These are phyloP conservation scores for Alloscopus bannaensis DNA, from an alignment of 2,888 invertebrate genomes.

Conservation along the genomic window DNA sequence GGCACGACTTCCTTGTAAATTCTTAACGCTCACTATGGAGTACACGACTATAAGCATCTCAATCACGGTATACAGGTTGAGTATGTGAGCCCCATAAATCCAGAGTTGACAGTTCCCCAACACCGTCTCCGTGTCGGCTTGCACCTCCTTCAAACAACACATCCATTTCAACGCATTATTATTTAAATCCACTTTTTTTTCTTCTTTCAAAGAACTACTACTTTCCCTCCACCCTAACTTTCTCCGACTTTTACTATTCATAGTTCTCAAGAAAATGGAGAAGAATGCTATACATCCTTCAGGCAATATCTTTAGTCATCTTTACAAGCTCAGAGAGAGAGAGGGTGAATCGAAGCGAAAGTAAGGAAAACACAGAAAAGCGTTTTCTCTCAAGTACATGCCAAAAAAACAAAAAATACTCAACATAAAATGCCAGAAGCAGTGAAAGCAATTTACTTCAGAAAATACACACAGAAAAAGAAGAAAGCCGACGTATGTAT, in stretches of 20 bases:
- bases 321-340: background rate
- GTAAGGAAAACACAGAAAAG: slow-evolving; percentile 14
- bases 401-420: background rate
- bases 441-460: slow-evolving; percentile 33
- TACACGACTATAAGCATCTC: slow-evolving; percentile 64
- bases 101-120: slow-evolving; percentile 67
- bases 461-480: too few relatives aligned
- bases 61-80: slow-evolving; percentile 65
- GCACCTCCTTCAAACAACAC: background rate
- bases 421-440: slow-evolving; percentile 17
- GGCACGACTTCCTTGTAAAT: slow-evolving; percentile 52
- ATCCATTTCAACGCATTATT: background rate
- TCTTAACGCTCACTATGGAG: slow-evolving; percentile 28
- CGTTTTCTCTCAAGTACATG: background rate
- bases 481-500: background rate
- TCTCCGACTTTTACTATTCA: too few relatives aligned
- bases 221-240: too few relatives aligned
- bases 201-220: too few relatives aligned
- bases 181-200: too few relatives aligned
- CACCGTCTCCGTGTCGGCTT: slow-evolving; percentile 53
- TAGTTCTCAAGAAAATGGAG: background rate
- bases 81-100: slow-evolving; percentile 64
- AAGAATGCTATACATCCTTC: background rate
- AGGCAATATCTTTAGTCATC: background rate
- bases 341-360: background rate